Conservation (phyloP, 2,888 invertebrate species). For the Hirudinaria manillensis region DNA sequence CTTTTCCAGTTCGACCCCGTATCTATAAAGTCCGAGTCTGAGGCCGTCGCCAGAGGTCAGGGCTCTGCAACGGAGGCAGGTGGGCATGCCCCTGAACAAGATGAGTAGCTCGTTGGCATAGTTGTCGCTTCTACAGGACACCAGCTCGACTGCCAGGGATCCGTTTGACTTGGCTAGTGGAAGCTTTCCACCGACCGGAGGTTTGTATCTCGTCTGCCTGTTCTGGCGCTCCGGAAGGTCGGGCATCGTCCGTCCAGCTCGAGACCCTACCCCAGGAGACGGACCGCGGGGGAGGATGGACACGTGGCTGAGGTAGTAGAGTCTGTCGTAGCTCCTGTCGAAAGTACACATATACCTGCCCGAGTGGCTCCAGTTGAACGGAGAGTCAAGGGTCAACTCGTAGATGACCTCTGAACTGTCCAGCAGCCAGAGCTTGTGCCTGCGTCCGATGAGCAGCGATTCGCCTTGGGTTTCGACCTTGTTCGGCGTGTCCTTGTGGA, state of each 20-base stretch:
- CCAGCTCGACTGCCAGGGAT: neutral
- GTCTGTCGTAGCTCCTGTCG: constrained; percentile 12
- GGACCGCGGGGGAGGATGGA: neutral
- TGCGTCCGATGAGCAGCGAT: neutral
- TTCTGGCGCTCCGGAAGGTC: neutral
- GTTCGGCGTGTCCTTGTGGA: constrained; percentile 18
- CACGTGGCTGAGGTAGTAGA: constrained; percentile 1
- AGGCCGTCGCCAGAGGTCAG: neutral
- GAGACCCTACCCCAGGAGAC: no score
- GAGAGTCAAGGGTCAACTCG: constrained; percentile 4
- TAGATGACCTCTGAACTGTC: constrained; percentile 5
- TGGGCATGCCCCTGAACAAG: constrained; percentile 11
- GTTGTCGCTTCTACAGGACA: constrained; percentile 6
- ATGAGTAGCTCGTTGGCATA: neutral
- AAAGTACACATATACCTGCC: constrained; percentile 18
- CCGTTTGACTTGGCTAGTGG: neutral
- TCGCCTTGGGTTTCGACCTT: constrained; percentile 14
- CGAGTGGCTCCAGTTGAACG: neutral
- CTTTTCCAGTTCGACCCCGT: constrained; percentile 13
- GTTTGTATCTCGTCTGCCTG: no score
- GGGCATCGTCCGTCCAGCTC: neutral
- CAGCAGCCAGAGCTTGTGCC: neutral
- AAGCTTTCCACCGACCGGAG: neutral
- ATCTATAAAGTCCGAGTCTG: neutral
- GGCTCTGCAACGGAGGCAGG: constrained; percentile 15